Evolutionary conservation across 2,888 invertebrate species (phyloP), one percentile per base, ranked within the genome.

Genomic region (Eurois occulta): DNA sequence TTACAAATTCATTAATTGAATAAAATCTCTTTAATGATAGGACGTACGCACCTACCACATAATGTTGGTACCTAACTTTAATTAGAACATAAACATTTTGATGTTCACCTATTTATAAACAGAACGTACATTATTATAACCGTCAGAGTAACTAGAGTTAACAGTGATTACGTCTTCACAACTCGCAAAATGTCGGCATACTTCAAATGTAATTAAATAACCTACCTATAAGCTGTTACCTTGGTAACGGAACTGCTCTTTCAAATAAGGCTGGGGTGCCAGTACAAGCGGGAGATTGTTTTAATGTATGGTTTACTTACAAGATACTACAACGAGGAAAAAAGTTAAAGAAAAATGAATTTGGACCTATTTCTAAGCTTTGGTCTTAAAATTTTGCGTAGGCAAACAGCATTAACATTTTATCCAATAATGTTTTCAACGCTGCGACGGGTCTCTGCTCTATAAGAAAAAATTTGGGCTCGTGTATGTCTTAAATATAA

Each of bases 191-290:
- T 86, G 80, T 84, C 46, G 79, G 70, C 75, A 85, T 87, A 86
- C 77, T 86, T 83, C 78, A 84, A 85, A 87, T 87, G 87, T 89
- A 87, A 89, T 90, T 87, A 87, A 84, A 90, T 87, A 87, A 85
- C 83, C 48, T 85, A 83, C 81, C 68, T 82, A 69, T 77, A 82
- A 76, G 77, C 72, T 71, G 87, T 87, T 84, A 64, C 88, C 82
- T 75, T 76, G 72, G 87, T 38, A 76, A 88, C 86, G 60, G 52
- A 65, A 83, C 74, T 87, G 88, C 81, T 87, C 88, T 84, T 89
- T 85, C 70, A 85, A 78, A 81, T 84, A 84, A 86, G n/a, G 86
- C 11, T 80, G 73, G 28, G 77, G 86, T 72, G 35, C 24, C 35
- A 77, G 18, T 79, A 6, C 0, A 6, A 72, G 74, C 41, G 66